A percentile compares a stretch with the other conserved stretches of the same genome.
These are phyloP conservation scores for Nesoenas mayeri DNA, from an alignment of 2,113 vertebrate species.

Conservation along the genomic window DNA sequence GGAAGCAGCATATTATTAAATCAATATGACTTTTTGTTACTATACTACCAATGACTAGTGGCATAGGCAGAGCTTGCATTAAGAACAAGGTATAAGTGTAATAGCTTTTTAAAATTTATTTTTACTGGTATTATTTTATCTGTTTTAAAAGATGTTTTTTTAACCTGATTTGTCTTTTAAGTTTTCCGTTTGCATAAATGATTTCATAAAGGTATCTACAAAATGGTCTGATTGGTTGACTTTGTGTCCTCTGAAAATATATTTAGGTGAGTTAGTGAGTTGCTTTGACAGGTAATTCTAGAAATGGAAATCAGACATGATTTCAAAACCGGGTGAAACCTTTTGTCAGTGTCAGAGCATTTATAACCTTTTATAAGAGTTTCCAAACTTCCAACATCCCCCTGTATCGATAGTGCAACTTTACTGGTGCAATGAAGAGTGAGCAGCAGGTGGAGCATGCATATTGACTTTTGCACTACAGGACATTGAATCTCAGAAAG, in stretches of 20 bases:
- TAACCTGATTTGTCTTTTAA: background rate
- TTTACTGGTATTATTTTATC: background rate
- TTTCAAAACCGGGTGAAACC: background rate
- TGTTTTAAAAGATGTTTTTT: background rate
- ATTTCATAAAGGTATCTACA: background rate
- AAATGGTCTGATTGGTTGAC: background rate
- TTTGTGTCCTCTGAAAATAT: background rate
- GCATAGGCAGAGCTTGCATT: background rate
- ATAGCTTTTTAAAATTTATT: background rate
- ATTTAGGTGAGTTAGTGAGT: background rate
- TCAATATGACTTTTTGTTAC: background rate
- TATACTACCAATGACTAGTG: background rate
- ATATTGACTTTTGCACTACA: conserved; percentile 28
- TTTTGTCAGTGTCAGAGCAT: background rate
- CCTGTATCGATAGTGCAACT: background rate
- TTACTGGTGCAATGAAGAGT: background rate
- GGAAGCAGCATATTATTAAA: background rate
- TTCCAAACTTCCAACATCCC: background rate
- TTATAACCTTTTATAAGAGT: background rate
- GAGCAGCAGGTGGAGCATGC: background rate
- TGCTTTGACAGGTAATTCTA: background rate
- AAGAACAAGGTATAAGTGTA: background rate
- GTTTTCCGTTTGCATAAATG: background rate
- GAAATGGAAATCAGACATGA: background rate
- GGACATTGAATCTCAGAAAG: background rate